Conservation (phyloP, 2,888 invertebrate species). For the Camptogramma bilineatum region DNA sequence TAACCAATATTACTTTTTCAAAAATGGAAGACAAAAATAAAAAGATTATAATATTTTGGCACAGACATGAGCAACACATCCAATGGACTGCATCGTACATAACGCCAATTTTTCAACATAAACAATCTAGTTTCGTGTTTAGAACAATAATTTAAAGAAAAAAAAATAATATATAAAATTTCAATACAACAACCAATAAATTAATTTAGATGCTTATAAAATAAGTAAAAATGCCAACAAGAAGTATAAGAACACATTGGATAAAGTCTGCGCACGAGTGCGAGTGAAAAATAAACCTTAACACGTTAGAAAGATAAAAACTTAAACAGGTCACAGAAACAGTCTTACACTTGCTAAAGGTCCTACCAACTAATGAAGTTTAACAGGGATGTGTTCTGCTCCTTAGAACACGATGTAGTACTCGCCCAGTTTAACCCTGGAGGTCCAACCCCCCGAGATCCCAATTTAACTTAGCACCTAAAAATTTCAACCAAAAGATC, state of each 20-base stretch:
- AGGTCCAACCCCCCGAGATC: slow-evolving; percentile 68
- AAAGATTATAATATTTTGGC: slow-evolving; percentile 64
- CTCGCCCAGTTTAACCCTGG: slow-evolving; percentile 67
- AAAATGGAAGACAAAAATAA: slow-evolving; percentile 67
- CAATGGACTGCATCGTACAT: slow-evolving; percentile 77
- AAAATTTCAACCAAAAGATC: slow-evolving; percentile 67
- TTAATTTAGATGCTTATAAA: slow-evolving; percentile 85
- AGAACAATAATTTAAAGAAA: slow-evolving; percentile 81
- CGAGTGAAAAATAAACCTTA: slow-evolving; percentile 66
- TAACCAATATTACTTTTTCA: slow-evolving; percentile 39
- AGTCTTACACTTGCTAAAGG: slow-evolving; percentile 85
- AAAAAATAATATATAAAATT: slow-evolving; percentile 78
- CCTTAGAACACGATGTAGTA: slow-evolving; percentile 81
- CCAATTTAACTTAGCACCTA: slow-evolving; percentile 75
- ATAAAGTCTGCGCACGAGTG: slow-evolving; percentile 65
- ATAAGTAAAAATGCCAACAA: slow-evolving; percentile 86
- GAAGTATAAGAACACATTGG: slow-evolving; percentile 84
- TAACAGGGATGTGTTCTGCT: slow-evolving; percentile 84
- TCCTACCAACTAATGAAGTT: slow-evolving; percentile 81
- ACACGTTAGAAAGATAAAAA: slow-evolving; percentile 82
- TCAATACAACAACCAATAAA: slow-evolving; percentile 85
- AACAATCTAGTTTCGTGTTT: slow-evolving; percentile 65
- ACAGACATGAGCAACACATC: slow-evolving; percentile 58
- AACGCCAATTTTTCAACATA: slow-evolving; percentile 76
- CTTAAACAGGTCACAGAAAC: slow-evolving; percentile 86